Base-by-base conservation (phyloP, 1,140 invertebrate species). In the Metopolophium dirhodum region DNA sequence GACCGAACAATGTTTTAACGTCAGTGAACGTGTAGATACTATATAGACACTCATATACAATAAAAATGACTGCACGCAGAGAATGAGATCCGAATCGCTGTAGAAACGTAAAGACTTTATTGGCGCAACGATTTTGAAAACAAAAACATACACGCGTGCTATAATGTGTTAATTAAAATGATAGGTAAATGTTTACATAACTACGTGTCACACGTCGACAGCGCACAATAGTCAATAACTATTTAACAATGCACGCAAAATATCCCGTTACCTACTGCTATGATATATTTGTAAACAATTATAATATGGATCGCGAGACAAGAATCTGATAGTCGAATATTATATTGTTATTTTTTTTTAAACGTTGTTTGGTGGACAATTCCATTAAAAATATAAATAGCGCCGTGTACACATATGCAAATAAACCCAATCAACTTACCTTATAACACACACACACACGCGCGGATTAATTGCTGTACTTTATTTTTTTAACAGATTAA, bases 1-100 rank as follows among this genome's bases (percentile, higher is more conserved):
- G 47, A 35, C 47, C 87, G 49, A 89, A 89, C 87, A 89, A 88
- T 88, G 47, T 51, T 1, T 88, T 49, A 87, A 87, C 49, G 35
- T 68, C 61, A 68, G 61, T 68, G 30, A 68, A n/a, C 47, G 86
- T 30, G 11, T 47, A 7, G 6, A 26, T 20, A 41, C 26, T 41
- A 35, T 4, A 35, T 35, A 47, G 86, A 89, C n/a, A 35, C 22
- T 20, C 8, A 0, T 0, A 3, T 3, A 57, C 4, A 51, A 51
- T 37, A 54, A 89, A 89, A 89, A 54, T 22, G n/a, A 35, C 49
- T 54, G n/a, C 87, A 54, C n/a, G 87, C 49, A 37, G 87, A 54
- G 87, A 22, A 37, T 23, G 45, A 89, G 51, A 89, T 89, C 87
- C 8, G 22, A 89, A 89, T 89, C 87, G 18, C 87, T 30, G 7